Base-by-base conservation (phyloP, 2,888 invertebrate genomes). In the Phyllotreta striolata region DNA sequence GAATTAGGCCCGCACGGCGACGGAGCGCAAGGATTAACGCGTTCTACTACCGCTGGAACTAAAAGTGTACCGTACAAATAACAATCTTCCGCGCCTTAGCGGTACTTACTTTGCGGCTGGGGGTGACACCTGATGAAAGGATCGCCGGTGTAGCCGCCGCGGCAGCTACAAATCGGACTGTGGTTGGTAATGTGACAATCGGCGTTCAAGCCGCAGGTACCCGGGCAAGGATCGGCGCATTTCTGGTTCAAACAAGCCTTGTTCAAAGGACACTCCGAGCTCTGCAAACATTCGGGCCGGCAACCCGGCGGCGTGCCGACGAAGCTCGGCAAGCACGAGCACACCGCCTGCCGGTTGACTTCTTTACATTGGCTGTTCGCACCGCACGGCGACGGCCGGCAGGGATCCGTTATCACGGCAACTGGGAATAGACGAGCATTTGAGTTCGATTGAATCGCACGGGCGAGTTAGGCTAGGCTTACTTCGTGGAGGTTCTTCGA, bases 1-100 rank as follows among this genome's bases (percentile, higher is more conserved):
- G 92, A 91, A 76, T 92, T 91, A 1, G 91, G 88, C 39, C 93
- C 93, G 76, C 93, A 94, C 0, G 93, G 92, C 2, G 91, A 89
- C 55, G 92, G 92, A 64, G 84, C 80, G 75, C 93, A 93, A 1
- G 91, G 91, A 73, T 88, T 84, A 55, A 63, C 39, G 6, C 49
- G 49, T 38, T 49, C 13, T 12, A 66, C 55, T 62, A 65, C 59
- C 6, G 70, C 66, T 51, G 54, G 65, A 7, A 67, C 64, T 73
- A 67, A 71, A 73, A 74, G 24, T 24, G 4, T 24, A 39, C 39
- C 6, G 6, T 39, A 39, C 7, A 39, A 39, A 39, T 7, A 39
- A 7, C 41, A 9, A n/a, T n/a, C n/a, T n/a, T n/a, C n/a, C n/a
- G n/a, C n/a, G n/a, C n/a, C n/a, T 24, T 24, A 3, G 24, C 2